A percentile compares a stretch with the other conserved stretches of the same genome.
Evolutionary conservation across 1,140 invertebrate species (phyloP).

Genomic region (Papilio aristodemus): DNA sequence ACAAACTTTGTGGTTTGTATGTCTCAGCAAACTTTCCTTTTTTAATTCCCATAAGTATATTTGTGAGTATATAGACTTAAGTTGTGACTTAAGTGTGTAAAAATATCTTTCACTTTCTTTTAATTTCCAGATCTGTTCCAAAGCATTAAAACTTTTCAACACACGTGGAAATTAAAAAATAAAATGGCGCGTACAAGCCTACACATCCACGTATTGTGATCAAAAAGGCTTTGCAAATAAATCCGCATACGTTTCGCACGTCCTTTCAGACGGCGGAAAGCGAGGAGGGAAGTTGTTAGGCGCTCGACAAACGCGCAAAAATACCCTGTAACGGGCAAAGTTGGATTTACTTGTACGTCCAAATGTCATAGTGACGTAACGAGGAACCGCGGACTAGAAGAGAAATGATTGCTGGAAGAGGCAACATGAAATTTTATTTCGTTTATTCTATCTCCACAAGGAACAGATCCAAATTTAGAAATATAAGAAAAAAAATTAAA

Average conservation of each 20-base stretch:
- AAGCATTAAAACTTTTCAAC: not conserved
- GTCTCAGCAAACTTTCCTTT: too few species aligned
- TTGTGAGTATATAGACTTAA: too few species aligned
- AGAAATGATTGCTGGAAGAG: slow-evolving; percentile 37
- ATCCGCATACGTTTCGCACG: slow-evolving; percentile 39
- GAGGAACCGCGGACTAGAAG: slow-evolving; percentile 21
- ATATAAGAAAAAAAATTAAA: too few species aligned
- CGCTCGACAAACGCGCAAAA: slow-evolving; percentile 47
- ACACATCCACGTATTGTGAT: slow-evolving; percentile 37
- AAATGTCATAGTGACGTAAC: slow-evolving; percentile 42
- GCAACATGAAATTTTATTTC: slow-evolving; percentile 6
- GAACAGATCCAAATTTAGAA: too few species aligned
- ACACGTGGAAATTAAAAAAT: slow-evolving; percentile 12
- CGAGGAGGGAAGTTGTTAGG: slow-evolving; percentile 46
- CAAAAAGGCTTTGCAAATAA: slow-evolving; percentile 39
- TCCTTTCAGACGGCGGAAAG: slow-evolving; percentile 41
- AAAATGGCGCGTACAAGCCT: slow-evolving; percentile 11
- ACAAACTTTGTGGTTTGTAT: too few species aligned
- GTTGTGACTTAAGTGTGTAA: too few species aligned
- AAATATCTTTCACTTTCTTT: not conserved
- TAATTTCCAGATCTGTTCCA: not conserved
- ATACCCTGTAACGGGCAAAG: slow-evolving; percentile 47
- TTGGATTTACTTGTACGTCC: slow-evolving; percentile 47
- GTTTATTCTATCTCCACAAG: not conserved
- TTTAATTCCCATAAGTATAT: too few species aligned